Base-by-base conservation (phyloP, 2,113 vertebrate genomes). In the Cynopterus brachyotis region DNA sequence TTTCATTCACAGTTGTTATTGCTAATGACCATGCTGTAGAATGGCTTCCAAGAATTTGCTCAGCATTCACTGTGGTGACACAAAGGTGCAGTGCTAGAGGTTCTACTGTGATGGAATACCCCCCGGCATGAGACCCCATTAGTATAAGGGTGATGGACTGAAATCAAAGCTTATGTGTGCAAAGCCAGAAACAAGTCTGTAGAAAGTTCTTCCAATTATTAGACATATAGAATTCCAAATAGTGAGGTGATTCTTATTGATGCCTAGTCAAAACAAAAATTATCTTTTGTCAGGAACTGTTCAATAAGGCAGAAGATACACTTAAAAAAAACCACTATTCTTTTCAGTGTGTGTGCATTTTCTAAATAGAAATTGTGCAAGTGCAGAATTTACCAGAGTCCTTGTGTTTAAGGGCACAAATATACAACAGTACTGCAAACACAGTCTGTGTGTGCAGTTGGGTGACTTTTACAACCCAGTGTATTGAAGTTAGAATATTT, bases 351-450 rank as follows among this genome's bases (percentile, higher is more conserved):
- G 28, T 72, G 15, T 67, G 15, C 17, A 45, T 24, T 35, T 60
- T 84, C 76, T 85, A 73, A 87, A 55, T 17, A 88, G 13, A 92
- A 35, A 92, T 57, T 84, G 16, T 84, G 7, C 15, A 69, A 79
- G 80, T 69, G 76, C 6, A 93, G 59, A 64, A 47, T 59, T 82
- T 62, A 26, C 62, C 60, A 35, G 55, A 72, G 17, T 79, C 26
- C 19, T 19, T 82, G 11, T 32, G 9, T 83, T 76, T 62, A 20
- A 69, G 24, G 5, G 8, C 8, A 26, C 53, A 79, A 20, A 73
- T 73, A 69, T 32, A 50, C 22, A 66, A 16, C 15, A 16, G 2
- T 62, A 57, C 30, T 60, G 26, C 8, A 75, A n/a, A 79, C 69
- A 70, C 15, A 26, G 28, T 53, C 40, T 10, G 5, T 32, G 24